Evolutionary conservation across 2,797 vertebrate species (phyloP), one percentile per base, ranked within the genome.

Genomic region (Xenopus petersii): DNA sequence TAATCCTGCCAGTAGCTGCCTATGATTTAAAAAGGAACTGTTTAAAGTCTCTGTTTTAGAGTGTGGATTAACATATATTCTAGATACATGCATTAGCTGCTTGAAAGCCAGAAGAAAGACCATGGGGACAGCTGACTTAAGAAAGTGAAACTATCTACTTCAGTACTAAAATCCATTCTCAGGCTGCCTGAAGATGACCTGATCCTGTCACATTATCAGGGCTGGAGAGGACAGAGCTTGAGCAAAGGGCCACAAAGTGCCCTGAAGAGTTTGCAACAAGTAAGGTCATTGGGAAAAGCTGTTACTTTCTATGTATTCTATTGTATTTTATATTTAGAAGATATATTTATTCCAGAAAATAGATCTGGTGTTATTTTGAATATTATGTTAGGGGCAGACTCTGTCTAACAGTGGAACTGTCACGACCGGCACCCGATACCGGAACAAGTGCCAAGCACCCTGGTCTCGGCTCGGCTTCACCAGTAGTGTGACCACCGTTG

Each of bases 61-160:
- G 33, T 51, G 26, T 51, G n/a, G 26, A 71, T 71, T 77, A 75
- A 75, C 60, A 71, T 11, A 11, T 71, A 77, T 77, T 77, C 47
- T 63, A 77, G 69, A 71, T 69, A 49, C 48, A 71, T 71, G 71
- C 69, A 66, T 76, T 77, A 77, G 68, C 63, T 55, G 30, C 66
- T 46, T 55, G 54, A 71, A 12, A 36, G 61, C 36, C 61, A 49
- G 64, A 51, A 46, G 13, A 71, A 77, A 72, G 64, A 71, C 69
- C 47, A 71, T 48, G 15, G 69, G 55, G 56, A 71, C 56, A 69
- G 51, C 59, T 48, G 60, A 70, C 59, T 54, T 59, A 65, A 49
- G 67, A 75, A 75, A 46, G 49, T 51, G 59, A 69, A 54, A 49
- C 63, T 47, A 62, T 70, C 60, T 69, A 46, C 55, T 21, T 58